phyloP scores from a whole-genome alignment of 2,888 invertebrate species.

The Napeogenes inachia region DNA sequence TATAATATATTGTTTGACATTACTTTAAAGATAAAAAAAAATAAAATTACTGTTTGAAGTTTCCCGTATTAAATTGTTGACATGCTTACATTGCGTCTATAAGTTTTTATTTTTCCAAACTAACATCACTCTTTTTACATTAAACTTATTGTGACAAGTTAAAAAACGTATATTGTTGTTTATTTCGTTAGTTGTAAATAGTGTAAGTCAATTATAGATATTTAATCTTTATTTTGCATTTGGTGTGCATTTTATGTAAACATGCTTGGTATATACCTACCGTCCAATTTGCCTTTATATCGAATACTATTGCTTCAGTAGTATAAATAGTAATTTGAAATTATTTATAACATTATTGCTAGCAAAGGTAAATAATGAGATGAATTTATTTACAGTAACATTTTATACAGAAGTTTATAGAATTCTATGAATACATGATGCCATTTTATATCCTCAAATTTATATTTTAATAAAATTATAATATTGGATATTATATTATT shows the following conservation, averaged over 20 bases:
- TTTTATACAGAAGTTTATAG: no score
- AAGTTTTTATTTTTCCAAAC: no score
- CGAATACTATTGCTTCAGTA: slow-evolving; percentile 7
- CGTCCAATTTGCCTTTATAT: slow-evolving; percentile 49
- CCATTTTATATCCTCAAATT: no score
- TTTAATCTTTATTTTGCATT: slow-evolving; percentile 46
- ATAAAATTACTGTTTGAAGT: neutral
- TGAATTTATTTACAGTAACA: no score
- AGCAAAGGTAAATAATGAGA: no score
- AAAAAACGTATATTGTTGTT: slow-evolving; percentile 34
- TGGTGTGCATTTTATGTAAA: slow-evolving; percentile 48
- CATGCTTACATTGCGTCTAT: slow-evolving; percentile 8
- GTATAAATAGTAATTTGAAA: neutral
- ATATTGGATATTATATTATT: no score
- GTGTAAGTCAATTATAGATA: slow-evolving; percentile 37
- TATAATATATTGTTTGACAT: slow-evolving; percentile 14
- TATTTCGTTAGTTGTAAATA: slow-evolving; percentile 35
- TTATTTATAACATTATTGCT: no score
- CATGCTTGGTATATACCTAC: slow-evolving; percentile 55
- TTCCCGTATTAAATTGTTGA: slow-evolving; percentile 19
- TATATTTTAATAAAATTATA: no score
- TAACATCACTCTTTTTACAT: slow-evolving; percentile 7
- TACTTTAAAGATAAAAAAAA: neutral
- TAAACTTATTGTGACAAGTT: slow-evolving; percentile 22
- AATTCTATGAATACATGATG: neutral